Evolutionary conservation across 2,888 invertebrate genomes (phyloP), one percentile per base, ranked within the genome.

Genomic region (Tetranychus piercei): DNA sequence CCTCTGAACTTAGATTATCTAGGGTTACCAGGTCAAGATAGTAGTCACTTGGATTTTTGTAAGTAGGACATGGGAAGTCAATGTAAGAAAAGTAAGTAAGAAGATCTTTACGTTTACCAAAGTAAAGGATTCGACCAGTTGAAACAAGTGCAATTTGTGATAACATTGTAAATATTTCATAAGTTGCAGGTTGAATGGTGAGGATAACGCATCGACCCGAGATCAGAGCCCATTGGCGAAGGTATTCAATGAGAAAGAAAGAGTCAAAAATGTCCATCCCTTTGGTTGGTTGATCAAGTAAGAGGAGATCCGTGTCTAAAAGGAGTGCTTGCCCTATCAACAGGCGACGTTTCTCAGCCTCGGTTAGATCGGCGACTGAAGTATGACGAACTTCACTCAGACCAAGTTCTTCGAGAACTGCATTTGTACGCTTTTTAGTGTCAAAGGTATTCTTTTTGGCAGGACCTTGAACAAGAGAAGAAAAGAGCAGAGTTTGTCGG

Each of bases 31-130:
- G 84, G 83, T 95, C 94, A 83, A 94, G 86, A 82, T 95, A 95
- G 82, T 95, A 95, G 84, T 95, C 95, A 0, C 94, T 93, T 73
- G 94, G 94, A 82, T 95, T 95, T 83, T 95, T 95, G 82, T 91
- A 94, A 0, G 93, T 90, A 18, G 95, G 95, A 82, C 94, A 95
- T 2, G 94, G 94, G 84, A 93, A 95, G 81, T 94, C 94, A 6
- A 89, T 87, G 73, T 88, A 88, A 74, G 90, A 90, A 84, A 95
- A 95, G 84, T 95, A 95, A 81, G 91, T 89, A 82, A 94, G 87
- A 89, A 95, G 89, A 82, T 93, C 91, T 80, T 90, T 86, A 80
- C 94, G 86, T 80, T 89, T 88, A 65, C 94, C 95, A 80, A 91
- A 92, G 82, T 90, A 95, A 87, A 94, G 91, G 15, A 93, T 88